A percentile compares a stretch with the other conserved stretches of the same genome.
Evolutionary conservation across 2,113 vertebrate species (phyloP).

Genomic region (Taxidea taxus): DNA sequence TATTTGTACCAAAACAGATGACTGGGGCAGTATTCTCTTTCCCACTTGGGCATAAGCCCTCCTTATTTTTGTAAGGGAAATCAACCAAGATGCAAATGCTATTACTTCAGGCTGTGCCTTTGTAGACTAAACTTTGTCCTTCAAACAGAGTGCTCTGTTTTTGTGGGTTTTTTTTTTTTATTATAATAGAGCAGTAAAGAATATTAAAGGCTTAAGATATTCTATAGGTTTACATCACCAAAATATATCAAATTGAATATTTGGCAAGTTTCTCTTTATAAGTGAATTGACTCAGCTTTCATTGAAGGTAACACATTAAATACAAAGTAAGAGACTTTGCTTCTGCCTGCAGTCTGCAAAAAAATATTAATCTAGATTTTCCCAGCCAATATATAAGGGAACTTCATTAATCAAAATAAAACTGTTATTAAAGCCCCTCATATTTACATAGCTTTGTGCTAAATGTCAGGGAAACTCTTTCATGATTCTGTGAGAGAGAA

Average conservation of each 20-base stretch:
- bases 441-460: neutral
- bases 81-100: neutral
- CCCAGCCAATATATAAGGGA: neutral
- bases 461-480: neutral
- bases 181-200: neutral
- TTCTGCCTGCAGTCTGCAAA: neutral
- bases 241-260: slow-evolving; percentile 12
- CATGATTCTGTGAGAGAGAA: neutral
- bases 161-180: neutral
- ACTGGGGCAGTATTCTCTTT: neutral
- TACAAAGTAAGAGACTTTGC: neutral
- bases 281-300: neutral
- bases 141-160: neutral
- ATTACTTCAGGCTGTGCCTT: neutral
- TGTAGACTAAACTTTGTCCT: neutral
- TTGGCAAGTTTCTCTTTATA: slow-evolving; percentile 2
- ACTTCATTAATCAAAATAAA: neutral
- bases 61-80: slow-evolving; percentile 1
- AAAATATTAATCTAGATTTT: neutral
- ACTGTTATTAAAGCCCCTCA: neutral
- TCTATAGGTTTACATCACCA: neutral
- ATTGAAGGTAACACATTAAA: neutral
- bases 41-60: neutral
- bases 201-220: neutral
- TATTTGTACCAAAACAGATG: neutral